Evolutionary conservation across 2,888 invertebrate genomes (phyloP).

Genomic region (Clivina fossor): DNA sequence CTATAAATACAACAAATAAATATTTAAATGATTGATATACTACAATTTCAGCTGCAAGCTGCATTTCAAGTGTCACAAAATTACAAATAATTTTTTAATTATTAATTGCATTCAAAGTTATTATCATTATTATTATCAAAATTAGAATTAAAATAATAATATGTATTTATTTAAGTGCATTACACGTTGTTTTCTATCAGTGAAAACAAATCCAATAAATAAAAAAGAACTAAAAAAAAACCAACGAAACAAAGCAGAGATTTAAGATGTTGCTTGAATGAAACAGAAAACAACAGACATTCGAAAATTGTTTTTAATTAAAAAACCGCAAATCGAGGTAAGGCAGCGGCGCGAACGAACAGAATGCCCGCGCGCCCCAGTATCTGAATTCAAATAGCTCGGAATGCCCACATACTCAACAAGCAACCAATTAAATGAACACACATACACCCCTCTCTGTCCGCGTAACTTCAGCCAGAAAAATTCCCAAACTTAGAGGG

Average conservation of each 20-base stretch:
- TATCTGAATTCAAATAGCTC: constrained; percentile 7
- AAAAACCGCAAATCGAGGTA: constrained; percentile 29
- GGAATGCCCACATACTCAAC: constrained; percentile 23
- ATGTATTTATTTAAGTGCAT: no score
- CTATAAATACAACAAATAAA: no score
- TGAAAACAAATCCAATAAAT: constrained; percentile 1
- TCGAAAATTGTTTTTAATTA: constrained; percentile 33
- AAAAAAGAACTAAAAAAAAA: constrained; percentile 4
- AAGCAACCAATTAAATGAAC: constrained; percentile 26
- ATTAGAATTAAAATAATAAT: no score
- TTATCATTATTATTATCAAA: background rate
- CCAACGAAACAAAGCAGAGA: constrained; percentile 12
- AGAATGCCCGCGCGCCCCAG: constrained; percentile 11
- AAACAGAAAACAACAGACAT: constrained; percentile 19
- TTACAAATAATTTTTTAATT: background rate
- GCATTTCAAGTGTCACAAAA: background rate
- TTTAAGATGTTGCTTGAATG: constrained; percentile 22
- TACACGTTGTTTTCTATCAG: no score
- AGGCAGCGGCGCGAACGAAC: constrained; percentile 24
- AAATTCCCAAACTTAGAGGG: constrained; percentile 8
- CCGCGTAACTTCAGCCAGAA: background rate
- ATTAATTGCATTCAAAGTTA: background rate
- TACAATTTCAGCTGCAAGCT: background rate
- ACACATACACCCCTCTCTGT: no score
- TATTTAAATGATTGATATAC: no score